phyloP scores from a whole-genome alignment of 64 coral and sea anemone genomes.

The Montipora sp. region DNA sequence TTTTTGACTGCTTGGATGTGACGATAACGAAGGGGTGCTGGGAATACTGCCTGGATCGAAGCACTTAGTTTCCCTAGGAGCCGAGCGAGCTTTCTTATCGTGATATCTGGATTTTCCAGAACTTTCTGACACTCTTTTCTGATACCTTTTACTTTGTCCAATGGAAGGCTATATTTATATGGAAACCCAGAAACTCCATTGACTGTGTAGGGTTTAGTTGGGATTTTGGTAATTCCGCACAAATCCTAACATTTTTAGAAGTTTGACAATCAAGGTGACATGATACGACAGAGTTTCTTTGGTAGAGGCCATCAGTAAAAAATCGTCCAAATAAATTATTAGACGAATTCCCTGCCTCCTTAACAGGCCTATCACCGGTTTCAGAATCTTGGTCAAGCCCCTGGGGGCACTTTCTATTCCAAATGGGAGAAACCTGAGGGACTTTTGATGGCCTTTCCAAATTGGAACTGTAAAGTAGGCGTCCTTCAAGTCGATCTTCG shows the following conservation, averaged over 20 bases:
- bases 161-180: not conserved
- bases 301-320: not conserved
- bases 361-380: slow-evolving; percentile 25
- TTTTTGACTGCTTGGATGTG: not conserved
- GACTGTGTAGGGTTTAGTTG: not conserved
- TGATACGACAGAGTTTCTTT: not conserved
- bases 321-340: not conserved
- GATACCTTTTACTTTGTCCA: not conserved
- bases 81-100: not conserved
- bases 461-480: slow-evolving; percentile 18
- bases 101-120: not conserved
- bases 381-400: slow-evolving; percentile 42
- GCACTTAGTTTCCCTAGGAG: not conserved
- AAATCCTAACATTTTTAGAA: not conserved
- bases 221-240: not conserved
- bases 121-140: not conserved
- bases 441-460: slow-evolving; percentile 18
- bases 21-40: not conserved
- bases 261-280: not conserved
- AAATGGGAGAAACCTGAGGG: slow-evolving; percentile 17
- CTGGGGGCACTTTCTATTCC: slow-evolving; percentile 37
- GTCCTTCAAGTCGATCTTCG: too few species aligned
- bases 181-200: not conserved
- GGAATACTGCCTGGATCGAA: not conserved
- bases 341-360: not conserved